Conservation (phyloP, 2,797 vertebrate genomes). For the Jordanella pulchra region DNA sequence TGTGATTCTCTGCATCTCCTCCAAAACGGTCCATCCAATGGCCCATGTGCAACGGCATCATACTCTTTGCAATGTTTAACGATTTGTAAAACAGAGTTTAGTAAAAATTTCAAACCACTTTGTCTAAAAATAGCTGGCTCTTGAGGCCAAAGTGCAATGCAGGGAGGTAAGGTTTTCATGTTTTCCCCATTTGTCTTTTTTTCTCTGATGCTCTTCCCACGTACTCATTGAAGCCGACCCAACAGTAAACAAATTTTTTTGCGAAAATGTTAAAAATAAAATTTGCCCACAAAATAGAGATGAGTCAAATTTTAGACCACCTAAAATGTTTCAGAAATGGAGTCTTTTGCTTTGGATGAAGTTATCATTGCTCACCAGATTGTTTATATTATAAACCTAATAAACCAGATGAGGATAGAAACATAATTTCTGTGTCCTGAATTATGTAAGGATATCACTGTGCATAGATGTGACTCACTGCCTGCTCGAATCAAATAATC, state of each 20-base stretch:
- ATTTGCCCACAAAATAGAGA: neutral
- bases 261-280: neutral
- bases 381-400: constrained; percentile 23
- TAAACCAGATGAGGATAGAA: constrained; percentile 32
- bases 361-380: constrained; percentile 21
- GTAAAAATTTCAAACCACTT: no score
- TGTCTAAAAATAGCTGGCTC: no score
- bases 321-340: neutral
- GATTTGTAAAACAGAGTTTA: neutral
- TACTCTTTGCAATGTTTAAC: neutral
- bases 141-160: neutral
- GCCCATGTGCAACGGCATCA: neutral
- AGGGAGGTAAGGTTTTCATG: neutral
- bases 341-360: neutral
- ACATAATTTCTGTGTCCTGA: constrained; percentile 30
- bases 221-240: neutral
- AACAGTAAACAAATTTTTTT: neutral
- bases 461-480: constrained; percentile 36
- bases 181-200: neutral
- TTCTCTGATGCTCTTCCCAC: neutral
- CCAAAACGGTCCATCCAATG: neutral
- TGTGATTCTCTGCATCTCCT: neutral
- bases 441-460: constrained; percentile 45
- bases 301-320: neutral
- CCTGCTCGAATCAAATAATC: constrained; percentile 37